phyloP scores from a whole-genome alignment of 2,888 invertebrate species.

The Ernsta delagoae region DNA sequence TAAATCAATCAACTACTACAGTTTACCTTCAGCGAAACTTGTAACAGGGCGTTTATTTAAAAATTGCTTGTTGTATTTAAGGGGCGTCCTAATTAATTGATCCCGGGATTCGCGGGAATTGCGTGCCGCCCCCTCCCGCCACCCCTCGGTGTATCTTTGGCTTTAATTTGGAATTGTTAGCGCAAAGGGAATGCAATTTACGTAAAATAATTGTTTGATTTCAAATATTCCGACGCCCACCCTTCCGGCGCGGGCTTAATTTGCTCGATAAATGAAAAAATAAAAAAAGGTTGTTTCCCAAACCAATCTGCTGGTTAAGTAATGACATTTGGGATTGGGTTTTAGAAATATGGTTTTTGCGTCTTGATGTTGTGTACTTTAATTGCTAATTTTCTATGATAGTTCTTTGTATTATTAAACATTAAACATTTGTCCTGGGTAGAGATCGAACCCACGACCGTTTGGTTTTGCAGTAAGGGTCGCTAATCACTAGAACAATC shows the following conservation, averaged over 20 bases:
- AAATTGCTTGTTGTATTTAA: slow-evolving; percentile 34
- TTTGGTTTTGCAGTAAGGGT: too few relatives aligned
- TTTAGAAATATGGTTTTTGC: not conserved
- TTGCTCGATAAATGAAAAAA: slow-evolving; percentile 58
- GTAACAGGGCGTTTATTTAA: not conserved
- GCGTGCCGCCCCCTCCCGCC: slow-evolving; percentile 51
- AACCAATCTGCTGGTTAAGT: not conserved
- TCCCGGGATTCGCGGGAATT: slow-evolving; percentile 78
- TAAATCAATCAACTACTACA: too few relatives aligned
- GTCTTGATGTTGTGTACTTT: not conserved
- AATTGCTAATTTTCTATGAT: too few relatives aligned
- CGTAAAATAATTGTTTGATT: slow-evolving; percentile 83
- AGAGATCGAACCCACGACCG: too few relatives aligned
- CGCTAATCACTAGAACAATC: too few relatives aligned
- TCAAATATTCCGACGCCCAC: slow-evolving; percentile 63
- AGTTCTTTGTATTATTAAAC: too few relatives aligned
- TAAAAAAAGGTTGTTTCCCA: slow-evolving; percentile 24
- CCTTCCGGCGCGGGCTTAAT: slow-evolving; percentile 57
- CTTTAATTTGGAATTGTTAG: slow-evolving; percentile 83
- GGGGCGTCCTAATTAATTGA: slow-evolving; percentile 81
- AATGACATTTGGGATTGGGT: slow-evolving; percentile 12
- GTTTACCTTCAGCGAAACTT: too few relatives aligned
- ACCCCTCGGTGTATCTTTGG: slow-evolving; percentile 72
- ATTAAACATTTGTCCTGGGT: too few relatives aligned
- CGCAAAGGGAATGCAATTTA: slow-evolving; percentile 82